Base-by-base conservation (phyloP, 2,888 invertebrate species). In the Cosmia pyralina region DNA sequence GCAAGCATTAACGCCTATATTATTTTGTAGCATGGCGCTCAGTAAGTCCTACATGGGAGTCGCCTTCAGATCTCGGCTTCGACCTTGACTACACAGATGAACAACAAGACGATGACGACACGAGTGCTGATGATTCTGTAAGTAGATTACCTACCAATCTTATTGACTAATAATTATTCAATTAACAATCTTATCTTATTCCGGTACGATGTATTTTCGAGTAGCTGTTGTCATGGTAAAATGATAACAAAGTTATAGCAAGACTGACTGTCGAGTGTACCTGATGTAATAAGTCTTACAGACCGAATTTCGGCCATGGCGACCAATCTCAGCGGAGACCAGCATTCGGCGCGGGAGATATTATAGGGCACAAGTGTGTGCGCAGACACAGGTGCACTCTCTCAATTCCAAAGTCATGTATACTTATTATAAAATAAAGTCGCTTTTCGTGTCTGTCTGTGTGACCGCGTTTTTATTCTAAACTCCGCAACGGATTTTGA, bases 31-130 rank as follows among this genome's bases (percentile, higher is more conserved):
- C 93, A 1, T 94, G 92, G 92, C 94, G 94, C 2, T 94, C 95
- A 2, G 94, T 95, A 0, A 96, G 96, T 62, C 96, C 98, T 0
- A 98, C 98, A 0, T 98, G 98, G 98, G 98, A 98, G 87, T 98
- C 98, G 17, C 98, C 98, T 64, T 96, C 97, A 2, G 97, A 97
- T 55, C 96, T 97, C 41, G 98, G 98, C 77, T 96, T 98, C 72
- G 98, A 99, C 83, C 97, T 98, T 38, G 98, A 98, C 87, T 98
- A 98, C 96, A 97, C 98, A 17, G 99, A 99, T 78, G 99, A 99
- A 85, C 96, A 98, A 66, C 97, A 98, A 87, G 99, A 98, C 70
- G 99, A 99, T 73, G 99, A 99, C 53, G 99, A 99, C 84, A 99
- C 99, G 67, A 98, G 98, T 44, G 97, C 98, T 28, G 98, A 99